A percentile compares a stretch with the other conserved stretches of the same genome.
phyloP scores from a whole-genome alignment of 2,113 vertebrate genomes.

The Falco punctatus region DNA sequence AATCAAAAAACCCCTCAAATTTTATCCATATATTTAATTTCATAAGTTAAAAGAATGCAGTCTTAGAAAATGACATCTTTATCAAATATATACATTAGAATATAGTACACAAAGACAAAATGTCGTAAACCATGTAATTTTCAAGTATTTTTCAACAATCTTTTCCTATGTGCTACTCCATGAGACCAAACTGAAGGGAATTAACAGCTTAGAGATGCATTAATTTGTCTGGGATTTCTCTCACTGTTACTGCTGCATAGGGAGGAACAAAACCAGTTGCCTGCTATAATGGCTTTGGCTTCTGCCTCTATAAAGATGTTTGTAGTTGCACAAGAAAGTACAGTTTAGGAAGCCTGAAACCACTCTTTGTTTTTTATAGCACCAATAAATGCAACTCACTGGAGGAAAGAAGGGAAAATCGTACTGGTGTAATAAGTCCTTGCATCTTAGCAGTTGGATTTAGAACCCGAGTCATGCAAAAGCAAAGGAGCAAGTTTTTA shows the following conservation, averaged over 20 bases:
- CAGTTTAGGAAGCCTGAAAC: not conserved
- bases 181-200: not conserved
- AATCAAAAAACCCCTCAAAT: fast-evolving
- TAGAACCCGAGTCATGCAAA: not conserved
- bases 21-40: not conserved
- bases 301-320: not conserved
- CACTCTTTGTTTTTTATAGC: not conserved
- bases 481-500: not conserved
- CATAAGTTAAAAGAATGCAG: not conserved
- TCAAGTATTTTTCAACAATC: not conserved
- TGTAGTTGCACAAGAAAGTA: not conserved
- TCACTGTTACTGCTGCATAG: not conserved
- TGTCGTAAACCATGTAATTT: not conserved
- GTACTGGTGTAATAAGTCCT: not conserved
- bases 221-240: not conserved
- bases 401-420: not conserved
- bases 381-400: not conserved
- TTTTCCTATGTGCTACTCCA: not conserved
- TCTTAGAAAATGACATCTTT: not conserved
- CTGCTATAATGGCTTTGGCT: fast-evolving
- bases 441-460: not conserved
- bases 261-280: not conserved
- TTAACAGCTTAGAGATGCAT: not conserved
- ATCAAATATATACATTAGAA: not conserved
- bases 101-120: not conserved